phyloP scores from a whole-genome alignment of 2,797 vertebrate genomes.

The Crypturellus tataupa region DNA sequence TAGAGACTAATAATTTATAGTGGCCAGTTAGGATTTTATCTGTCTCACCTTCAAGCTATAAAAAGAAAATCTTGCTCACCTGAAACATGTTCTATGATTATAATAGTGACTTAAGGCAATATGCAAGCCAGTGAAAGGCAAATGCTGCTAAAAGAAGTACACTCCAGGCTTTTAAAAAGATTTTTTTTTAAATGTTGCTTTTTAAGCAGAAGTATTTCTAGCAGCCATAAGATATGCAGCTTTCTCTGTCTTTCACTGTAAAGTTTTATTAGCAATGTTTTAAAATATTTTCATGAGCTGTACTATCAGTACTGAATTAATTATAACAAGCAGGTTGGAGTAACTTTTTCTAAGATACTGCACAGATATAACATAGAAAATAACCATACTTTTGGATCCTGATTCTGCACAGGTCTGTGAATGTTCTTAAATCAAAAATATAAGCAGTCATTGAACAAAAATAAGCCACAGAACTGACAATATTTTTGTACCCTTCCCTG shows the following conservation, averaged over 20 bases:
- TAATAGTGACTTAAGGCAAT: background rate
- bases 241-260: background rate
- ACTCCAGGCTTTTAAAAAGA: background rate
- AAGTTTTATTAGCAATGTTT: background rate
- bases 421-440: background rate
- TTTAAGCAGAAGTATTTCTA: background rate
- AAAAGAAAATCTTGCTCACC: background rate
- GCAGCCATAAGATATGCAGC: background rate
- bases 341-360: background rate
- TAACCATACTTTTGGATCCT: background rate
- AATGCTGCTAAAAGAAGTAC: background rate
- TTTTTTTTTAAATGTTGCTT: background rate
- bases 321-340: background rate
- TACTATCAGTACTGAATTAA: background rate
- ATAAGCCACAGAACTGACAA: background rate
- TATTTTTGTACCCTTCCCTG: background rate
- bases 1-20: background rate
- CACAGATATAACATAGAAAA: background rate
- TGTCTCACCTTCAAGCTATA: background rate
- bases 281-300: background rate
- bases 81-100: background rate
- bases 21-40: constrained; percentile 5
- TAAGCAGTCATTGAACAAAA: background rate
- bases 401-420: background rate
- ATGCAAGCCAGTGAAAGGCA: background rate